Percentiles rank a stretch among this genome's conserved stretches.
Evolutionary conservation across 2,113 vertebrate species (phyloP).

Genomic region (Callospermophilus lateralis): DNA sequence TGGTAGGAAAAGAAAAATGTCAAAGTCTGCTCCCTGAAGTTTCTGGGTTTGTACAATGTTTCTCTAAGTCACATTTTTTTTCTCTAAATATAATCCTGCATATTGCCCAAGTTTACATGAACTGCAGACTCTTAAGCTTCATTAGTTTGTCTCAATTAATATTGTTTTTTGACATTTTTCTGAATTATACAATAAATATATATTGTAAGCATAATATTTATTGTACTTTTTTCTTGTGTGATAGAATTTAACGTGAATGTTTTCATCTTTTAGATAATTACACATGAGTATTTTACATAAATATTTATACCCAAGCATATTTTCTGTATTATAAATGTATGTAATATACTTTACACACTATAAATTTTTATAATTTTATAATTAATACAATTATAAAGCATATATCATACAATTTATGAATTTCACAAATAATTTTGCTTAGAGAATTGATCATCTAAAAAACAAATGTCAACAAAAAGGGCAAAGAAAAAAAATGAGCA

Average conservation of each 20-base stretch:
- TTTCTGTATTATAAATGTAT: background rate
- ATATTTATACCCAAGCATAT: background rate
- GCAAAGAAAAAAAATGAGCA: background rate
- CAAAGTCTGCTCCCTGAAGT: background rate
- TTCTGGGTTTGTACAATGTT: background rate
- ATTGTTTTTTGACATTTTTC: background rate
- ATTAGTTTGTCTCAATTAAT: background rate
- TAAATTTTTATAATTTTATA: background rate
- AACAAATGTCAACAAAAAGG: background rate
- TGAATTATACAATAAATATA: background rate
- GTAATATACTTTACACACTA: background rate
- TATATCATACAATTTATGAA: background rate
- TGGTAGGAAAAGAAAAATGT: background rate
- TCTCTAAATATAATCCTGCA: background rate
- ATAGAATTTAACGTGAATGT: background rate
- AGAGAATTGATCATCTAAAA: background rate
- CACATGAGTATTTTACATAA: background rate
- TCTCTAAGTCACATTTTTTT: background rate
- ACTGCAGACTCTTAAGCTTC: background rate
- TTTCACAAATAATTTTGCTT: background rate
- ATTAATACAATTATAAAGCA: background rate
- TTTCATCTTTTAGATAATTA: background rate
- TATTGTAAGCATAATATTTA: background rate
- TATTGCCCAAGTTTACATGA: background rate
- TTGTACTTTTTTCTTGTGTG: background rate